Percentiles rank a stretch among this genome's conserved stretches.
Evolutionary conservation across 2,113 vertebrate genomes (phyloP).

Genomic region (Plotosus lineatus): DNA sequence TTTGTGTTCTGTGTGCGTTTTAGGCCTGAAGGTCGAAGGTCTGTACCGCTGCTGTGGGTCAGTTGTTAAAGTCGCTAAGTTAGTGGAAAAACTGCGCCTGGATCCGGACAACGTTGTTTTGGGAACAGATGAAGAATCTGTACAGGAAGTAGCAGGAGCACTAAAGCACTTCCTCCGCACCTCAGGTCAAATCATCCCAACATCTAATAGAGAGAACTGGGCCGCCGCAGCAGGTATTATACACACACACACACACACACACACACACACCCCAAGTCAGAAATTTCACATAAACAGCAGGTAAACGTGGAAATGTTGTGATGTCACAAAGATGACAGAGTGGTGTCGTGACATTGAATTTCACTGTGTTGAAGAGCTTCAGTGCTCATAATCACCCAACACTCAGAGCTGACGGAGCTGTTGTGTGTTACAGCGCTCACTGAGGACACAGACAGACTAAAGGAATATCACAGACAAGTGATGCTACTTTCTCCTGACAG

Average conservation of each 20-base stretch:
- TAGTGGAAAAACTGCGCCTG: slow-evolving; percentile 64
- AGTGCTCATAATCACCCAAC: neutral
- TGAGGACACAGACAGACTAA: slow-evolving; percentile 58
- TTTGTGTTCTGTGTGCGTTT: slow-evolving; percentile 19
- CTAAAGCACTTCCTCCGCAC: slow-evolving; percentile 71
- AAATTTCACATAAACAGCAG: neutral
- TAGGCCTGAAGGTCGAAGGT: slow-evolving; percentile 74
- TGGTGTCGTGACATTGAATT: neutral
- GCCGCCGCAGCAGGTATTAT: slow-evolving; percentile 64
- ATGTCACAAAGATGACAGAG: neutral
- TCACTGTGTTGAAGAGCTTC: neutral
- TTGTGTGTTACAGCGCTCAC: slow-evolving; percentile 35
- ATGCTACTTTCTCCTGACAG: slow-evolving; percentile 61
- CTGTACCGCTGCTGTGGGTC: slow-evolving; percentile 74
- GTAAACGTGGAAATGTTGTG: neutral
- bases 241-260: neutral
- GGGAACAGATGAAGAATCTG: slow-evolving; percentile 62
- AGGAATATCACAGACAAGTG: slow-evolving; percentile 60
- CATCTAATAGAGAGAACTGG: slow-evolving; percentile 57
- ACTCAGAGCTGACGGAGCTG: neutral
- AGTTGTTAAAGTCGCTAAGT: slow-evolving; percentile 55
- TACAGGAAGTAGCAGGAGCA: slow-evolving; percentile 65
- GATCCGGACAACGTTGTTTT: slow-evolving; percentile 60
- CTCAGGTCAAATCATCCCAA: slow-evolving; percentile 58
- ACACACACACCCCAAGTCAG: neutral